A percentile compares a stretch with the other conserved stretches of the same genome.
Conservation (phyloP, 2,888 invertebrate genomes). For the Thera obeliscata region DNA sequence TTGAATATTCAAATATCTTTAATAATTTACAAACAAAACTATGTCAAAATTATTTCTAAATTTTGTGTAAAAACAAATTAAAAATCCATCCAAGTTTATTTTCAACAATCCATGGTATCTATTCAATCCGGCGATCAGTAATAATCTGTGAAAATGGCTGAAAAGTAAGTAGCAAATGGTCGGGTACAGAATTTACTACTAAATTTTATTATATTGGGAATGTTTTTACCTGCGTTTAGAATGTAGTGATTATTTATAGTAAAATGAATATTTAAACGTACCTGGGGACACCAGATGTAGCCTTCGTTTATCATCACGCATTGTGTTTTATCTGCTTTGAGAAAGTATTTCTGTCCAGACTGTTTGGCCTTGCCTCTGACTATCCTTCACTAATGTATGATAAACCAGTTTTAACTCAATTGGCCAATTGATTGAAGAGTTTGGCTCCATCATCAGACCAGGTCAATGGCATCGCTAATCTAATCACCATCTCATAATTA, state of each 20-base stretch:
- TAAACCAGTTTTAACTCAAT: no score
- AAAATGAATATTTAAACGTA: neutral
- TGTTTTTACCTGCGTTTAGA: slow-evolving; percentile 32
- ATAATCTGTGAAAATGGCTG: slow-evolving; percentile 69
- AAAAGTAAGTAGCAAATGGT: slow-evolving; percentile 69
- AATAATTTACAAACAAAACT: slow-evolving; percentile 81
- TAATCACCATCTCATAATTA: slow-evolving; percentile 14
- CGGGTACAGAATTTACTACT: slow-evolving; percentile 41
- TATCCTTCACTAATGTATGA: no score
- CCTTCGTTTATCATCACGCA: no score
- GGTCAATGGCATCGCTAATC: no score
- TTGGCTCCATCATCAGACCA: no score
- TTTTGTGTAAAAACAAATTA: slow-evolving; percentile 75
- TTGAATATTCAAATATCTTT: no score
- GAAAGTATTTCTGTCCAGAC: no score
- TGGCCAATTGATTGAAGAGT: no score
- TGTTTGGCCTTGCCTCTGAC: no score
- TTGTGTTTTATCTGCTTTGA: no score
- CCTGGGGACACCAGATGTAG: neutral
- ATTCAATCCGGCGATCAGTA: slow-evolving; percentile 56
- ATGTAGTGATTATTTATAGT: neutral
- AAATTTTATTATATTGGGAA: slow-evolving; percentile 43
- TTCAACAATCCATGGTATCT: slow-evolving; percentile 70
- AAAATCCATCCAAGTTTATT: slow-evolving; percentile 64
- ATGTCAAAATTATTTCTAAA: slow-evolving; percentile 80